Percentiles rank a stretch among this genome's conserved stretches.
phyloP scores from a whole-genome alignment of 2,797 vertebrate species.

The Helarctos malayanus region DNA sequence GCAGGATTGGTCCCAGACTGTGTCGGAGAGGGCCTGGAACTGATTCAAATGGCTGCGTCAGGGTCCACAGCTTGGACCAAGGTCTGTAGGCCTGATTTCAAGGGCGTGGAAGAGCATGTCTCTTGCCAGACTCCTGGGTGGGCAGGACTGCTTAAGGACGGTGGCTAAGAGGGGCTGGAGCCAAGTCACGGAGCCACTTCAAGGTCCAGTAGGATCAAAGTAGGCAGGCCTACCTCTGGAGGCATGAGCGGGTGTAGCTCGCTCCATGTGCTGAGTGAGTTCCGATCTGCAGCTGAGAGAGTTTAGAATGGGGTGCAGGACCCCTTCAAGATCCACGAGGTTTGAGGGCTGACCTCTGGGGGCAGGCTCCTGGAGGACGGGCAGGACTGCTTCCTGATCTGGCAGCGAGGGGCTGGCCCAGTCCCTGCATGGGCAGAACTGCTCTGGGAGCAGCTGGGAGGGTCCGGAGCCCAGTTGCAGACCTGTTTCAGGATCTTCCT shows the following conservation, averaged over 20 bases:
- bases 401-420: background rate
- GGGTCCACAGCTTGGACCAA: background rate
- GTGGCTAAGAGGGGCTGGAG: background rate
- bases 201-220: background rate
- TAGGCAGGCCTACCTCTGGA: background rate
- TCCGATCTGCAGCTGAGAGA: background rate
- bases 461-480: background rate
- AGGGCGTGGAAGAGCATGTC: too few relatives aligned
- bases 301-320: background rate
- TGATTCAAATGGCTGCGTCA: background rate
- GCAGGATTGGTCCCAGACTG: background rate
- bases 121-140: background rate
- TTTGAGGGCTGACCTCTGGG: background rate
- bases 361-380: background rate
- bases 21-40: background rate
- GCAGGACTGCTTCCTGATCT: background rate
- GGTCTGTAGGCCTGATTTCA: background rate
- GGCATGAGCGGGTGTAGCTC: background rate
- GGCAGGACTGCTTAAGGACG: too few relatives aligned
- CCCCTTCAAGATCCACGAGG: background rate
- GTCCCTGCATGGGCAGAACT: background rate
- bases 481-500: background rate
- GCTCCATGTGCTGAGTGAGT: background rate
- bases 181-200: background rate
- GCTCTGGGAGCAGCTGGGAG: background rate